phyloP scores from a whole-genome alignment of 2,797 vertebrate genomes.

The Sorex maritimensis region DNA sequence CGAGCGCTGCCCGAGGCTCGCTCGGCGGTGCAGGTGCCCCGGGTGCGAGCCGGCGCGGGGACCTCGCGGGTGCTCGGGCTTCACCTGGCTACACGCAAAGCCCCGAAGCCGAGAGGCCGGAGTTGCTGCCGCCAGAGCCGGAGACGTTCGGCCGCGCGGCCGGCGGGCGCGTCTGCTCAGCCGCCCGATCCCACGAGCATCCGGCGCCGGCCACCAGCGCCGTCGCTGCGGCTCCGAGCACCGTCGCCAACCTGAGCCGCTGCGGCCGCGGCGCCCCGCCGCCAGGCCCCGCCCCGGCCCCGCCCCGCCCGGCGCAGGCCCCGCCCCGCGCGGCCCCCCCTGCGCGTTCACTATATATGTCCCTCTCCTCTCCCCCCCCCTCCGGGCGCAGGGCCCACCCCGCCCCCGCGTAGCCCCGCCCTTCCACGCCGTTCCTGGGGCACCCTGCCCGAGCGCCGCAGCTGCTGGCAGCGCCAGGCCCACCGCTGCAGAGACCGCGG shows the following conservation, averaged over 20 bases:
- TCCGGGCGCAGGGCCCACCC: too few relatives aligned
- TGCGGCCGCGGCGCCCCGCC: neutral
- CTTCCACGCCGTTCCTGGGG: neutral
- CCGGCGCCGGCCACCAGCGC: accelerated
- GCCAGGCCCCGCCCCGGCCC: conserved; percentile 21
- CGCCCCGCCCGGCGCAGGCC: neutral
- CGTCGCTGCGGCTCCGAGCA: neutral
- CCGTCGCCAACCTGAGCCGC: neutral
- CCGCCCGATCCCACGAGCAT: neutral
- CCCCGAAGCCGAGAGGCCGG: neutral
- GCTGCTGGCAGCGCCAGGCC: accelerated
- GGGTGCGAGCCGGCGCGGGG: too few relatives aligned
- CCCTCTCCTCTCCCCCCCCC: too few relatives aligned
- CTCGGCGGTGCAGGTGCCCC: neutral
- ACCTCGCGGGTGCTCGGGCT: neutral
- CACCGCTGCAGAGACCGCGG: accelerated
- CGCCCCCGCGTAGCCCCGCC: neutral
- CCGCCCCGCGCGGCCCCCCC: conserved; percentile 48
- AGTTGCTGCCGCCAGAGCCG: neutral
- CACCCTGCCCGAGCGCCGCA: accelerated
- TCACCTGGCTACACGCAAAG: neutral
- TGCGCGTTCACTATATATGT: neutral
- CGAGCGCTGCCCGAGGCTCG: neutral
- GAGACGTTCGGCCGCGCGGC: neutral
- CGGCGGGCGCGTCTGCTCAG: neutral